Conservation (phyloP, 2,888 invertebrate genomes). For the Diarsia dahlii region DNA sequence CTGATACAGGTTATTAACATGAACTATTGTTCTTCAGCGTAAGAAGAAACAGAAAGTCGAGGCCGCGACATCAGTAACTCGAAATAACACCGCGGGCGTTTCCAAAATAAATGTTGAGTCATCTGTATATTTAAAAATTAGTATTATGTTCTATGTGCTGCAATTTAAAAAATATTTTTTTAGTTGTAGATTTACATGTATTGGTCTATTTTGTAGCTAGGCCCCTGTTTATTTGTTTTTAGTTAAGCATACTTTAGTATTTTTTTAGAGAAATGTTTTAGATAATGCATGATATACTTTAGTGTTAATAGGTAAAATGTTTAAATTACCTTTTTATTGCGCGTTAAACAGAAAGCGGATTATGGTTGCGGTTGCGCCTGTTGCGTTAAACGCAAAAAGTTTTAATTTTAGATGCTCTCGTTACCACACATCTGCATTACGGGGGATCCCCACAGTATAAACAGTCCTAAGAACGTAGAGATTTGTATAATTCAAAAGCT, state of each 20-base stretch:
- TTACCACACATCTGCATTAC: not conserved
- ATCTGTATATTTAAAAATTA: constrained; percentile 72
- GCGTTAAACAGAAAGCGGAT: constrained; percentile 29
- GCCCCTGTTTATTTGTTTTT: constrained; percentile 23
- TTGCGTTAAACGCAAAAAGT: not conserved
- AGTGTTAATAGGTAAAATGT: constrained; percentile 24
- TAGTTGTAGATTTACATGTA: constrained; percentile 23
- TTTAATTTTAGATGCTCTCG: too few species aligned
- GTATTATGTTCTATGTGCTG: constrained; percentile 44
- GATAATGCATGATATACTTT: constrained; percentile 37
- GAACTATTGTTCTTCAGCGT: constrained; percentile 80
- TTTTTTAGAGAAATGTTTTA: constrained; percentile 6
- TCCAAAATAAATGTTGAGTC: constrained; percentile 87
- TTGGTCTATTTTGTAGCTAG: constrained; percentile 34
- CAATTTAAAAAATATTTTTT: constrained; percentile 8
- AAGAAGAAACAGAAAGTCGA: constrained; percentile 87
- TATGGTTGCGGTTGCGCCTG: not conserved
- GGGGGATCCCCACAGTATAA: not conserved
- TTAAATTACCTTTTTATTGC: constrained; percentile 3
- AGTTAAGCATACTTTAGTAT: not conserved
- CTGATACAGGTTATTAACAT: constrained; percentile 55
- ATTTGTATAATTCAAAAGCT: not conserved
- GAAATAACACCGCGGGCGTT: constrained; percentile 76
- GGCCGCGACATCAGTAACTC: constrained; percentile 72
- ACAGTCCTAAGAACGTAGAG: not conserved